Evolutionary conservation across 2,113 vertebrate species (phyloP).

Genomic region (Rhea pennata): DNA sequence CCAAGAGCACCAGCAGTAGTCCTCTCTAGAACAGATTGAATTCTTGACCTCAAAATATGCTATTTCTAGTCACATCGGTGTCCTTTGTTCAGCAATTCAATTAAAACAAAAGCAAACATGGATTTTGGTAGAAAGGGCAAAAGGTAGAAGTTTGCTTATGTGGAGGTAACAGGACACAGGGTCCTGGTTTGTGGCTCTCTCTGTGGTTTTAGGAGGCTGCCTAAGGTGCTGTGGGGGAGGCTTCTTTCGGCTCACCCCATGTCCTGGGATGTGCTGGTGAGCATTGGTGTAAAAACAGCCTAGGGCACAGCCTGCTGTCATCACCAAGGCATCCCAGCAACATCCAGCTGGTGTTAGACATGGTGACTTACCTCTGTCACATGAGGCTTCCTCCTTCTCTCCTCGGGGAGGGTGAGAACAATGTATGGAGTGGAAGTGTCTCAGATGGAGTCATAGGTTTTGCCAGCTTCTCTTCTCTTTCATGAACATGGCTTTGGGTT

Average conservation of each 20-base stretch:
- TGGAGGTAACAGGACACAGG: neutral
- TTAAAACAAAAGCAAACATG: neutral
- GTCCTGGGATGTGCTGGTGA: neutral
- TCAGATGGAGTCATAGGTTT: neutral
- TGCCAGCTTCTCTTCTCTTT: neutral
- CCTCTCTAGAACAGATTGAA: constrained; percentile 63
- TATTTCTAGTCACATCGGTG: constrained; percentile 14
- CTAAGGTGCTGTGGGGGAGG: neutral
- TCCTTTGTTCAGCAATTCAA: constrained; percentile 25
- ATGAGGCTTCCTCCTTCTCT: neutral
- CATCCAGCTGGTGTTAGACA: neutral
- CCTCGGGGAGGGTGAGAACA: neutral
- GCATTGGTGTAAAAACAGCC: neutral
- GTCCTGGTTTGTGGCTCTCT: neutral
- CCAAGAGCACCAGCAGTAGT: constrained; percentile 54
- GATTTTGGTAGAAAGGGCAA: neutral
- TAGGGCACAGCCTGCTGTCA: fast-evolving
- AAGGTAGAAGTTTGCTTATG: neutral
- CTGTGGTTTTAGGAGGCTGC: neutral
- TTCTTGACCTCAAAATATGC: constrained; percentile 60
- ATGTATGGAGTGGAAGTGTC: neutral
- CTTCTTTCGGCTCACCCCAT: neutral
- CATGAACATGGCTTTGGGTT: neutral
- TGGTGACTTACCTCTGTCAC: neutral
- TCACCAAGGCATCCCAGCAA: neutral